Evolutionary conservation across 2,113 vertebrate genomes (phyloP).

Genomic region (Theristicus caerulescens): DNA sequence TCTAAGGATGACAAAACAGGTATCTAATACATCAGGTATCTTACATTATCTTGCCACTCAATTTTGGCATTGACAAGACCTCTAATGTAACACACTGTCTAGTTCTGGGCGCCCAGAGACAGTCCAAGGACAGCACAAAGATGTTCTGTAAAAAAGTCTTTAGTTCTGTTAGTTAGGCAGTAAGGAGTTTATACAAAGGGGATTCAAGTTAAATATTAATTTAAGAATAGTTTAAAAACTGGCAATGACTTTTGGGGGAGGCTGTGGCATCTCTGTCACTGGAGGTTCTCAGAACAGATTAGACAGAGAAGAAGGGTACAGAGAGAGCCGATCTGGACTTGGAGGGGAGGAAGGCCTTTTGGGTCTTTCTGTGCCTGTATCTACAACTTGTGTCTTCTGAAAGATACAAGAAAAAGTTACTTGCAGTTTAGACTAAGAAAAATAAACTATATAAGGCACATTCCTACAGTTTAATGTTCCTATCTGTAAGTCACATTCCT

Average conservation of each 20-base stretch:
- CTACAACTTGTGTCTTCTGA: neutral
- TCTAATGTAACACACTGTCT: neutral
- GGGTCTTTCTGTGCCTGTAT: neutral
- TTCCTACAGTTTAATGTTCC: conserved; percentile 25
- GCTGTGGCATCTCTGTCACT: neutral
- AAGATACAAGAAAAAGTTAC: neutral
- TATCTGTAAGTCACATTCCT: neutral
- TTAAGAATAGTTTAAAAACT: neutral
- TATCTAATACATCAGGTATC: neutral
- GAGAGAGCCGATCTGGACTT: neutral
- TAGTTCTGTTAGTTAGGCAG: neutral
- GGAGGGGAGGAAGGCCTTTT: neutral
- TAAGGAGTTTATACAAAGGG: neutral
- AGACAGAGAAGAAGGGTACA: neutral
- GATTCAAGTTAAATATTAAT: neutral
- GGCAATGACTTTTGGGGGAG: neutral
- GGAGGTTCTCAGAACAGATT: neutral
- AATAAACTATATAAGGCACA: neutral
- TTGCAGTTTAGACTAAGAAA: neutral
- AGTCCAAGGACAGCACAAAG: neutral
- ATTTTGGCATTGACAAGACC: neutral
- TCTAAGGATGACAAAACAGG: neutral
- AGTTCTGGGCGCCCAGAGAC: neutral
- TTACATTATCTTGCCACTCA: neutral
- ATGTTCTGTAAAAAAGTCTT: neutral